Evolutionary conservation across 2,113 vertebrate species (phyloP), one percentile per base, ranked within the genome.

Genomic region (Orientallactaga bullata): DNA sequence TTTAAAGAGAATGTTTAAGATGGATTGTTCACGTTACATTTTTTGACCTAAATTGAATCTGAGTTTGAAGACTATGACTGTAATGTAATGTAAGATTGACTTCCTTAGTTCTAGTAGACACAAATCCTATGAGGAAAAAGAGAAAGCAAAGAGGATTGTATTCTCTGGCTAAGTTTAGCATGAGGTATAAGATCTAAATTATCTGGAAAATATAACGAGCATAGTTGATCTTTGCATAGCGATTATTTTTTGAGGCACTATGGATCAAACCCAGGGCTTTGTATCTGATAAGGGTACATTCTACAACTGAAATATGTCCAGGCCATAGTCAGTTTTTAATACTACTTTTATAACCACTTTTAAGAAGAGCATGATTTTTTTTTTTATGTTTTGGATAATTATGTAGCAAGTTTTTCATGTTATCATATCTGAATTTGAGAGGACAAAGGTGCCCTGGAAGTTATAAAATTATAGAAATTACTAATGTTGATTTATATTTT

Each of bases 21-120:
- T 61, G 3, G 8, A 3, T 74, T 86, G 60, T 10, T 89, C 94
- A 76, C 8, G 16, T 82, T 92, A 78, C 24, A 61, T 30, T 32
- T 76, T 85, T 89, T 95, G 71, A 80, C 28, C 3, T 85, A 35
- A 66, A 76, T 20, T 85, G 42, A 91, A 93, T 66, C 13, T 87
- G 65, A 80, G 35, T 93, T 83, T 79, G 68, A 93, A 77, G 58
- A n/a, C 0, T 42, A 51, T 72, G 3, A 55, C 79, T 84, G 10
- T 1, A 16, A 4, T 39, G 42, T 4, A 89, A 91, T n/a, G 2
- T 5, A 51, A 79, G 7, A 65, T 6, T 65, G 28, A 51, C 23
- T 85, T 69, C 13, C 9, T 47, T 72, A n/a, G 72, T 88, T 73
- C 80, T 17, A 32, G 4, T 68, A 42, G 3, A 0, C 39, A 74